These are phyloP conservation scores for Diadumene lineata DNA, from an alignment of 92 coral and sea anemone genomes.

Conservation along the genomic window DNA sequence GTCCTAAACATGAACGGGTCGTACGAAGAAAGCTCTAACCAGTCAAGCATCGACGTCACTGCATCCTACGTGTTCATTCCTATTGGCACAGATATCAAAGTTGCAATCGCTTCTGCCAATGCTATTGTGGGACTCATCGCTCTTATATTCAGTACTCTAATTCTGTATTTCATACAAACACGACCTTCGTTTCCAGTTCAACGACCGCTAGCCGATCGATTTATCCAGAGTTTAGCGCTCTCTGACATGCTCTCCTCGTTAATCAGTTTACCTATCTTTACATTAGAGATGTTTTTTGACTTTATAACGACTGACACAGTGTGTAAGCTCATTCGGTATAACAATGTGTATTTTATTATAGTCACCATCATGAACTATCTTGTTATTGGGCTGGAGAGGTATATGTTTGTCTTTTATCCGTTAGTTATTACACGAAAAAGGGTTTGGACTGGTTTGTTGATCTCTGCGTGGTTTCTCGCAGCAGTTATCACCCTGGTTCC, in stretches of 20 bases:
- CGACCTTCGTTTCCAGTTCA: background rate
- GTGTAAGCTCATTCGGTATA: background rate
- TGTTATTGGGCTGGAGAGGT: background rate
- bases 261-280: background rate
- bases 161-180: background rate
- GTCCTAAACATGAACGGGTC: too few relatives aligned
- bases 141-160: background rate
- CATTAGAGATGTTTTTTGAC: background rate
- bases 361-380: background rate
- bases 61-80: constrained; percentile 3
- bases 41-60: background rate
- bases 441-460: background rate
- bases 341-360: background rate
- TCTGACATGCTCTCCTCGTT: background rate
- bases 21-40: too few relatives aligned
- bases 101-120: background rate
- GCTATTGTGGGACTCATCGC: background rate
- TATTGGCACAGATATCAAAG: background rate
- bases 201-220: background rate
- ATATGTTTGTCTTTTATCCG: background rate
- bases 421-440: background rate
- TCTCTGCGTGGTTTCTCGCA: background rate
- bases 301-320: too few relatives aligned
- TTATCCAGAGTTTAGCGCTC: background rate
- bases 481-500: background rate